Percentiles rank a stretch among this genome's conserved stretches.
Evolutionary conservation across 1,140 invertebrate genomes (phyloP).

Genomic region (Gerris buenoi): DNA sequence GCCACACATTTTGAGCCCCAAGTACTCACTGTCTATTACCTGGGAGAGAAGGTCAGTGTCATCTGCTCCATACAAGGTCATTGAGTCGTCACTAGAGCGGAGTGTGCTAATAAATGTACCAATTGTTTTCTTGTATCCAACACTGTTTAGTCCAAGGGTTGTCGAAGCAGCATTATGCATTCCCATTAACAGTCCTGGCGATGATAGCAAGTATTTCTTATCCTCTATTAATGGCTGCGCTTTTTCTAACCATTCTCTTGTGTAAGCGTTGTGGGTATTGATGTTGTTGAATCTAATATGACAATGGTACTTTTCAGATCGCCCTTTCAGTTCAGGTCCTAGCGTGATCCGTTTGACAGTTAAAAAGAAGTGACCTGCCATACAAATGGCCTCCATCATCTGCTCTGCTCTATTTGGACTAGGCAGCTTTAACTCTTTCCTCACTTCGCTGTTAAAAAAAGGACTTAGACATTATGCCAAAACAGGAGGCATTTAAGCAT

Average conservation of each 20-base stretch:
- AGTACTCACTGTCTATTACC: background rate
- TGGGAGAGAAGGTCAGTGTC: background rate
- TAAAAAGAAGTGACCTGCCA: background rate
- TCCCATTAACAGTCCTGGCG: constrained; percentile 4
- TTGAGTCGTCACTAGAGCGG: background rate
- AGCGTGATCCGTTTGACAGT: background rate
- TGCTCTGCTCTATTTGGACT: background rate
- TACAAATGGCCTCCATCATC: no score
- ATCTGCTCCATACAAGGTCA: background rate
- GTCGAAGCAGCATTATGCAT: constrained; percentile 1
- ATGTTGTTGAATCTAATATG: no score
- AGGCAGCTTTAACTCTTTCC: background rate
- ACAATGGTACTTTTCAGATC: background rate
- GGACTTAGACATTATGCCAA: background rate
- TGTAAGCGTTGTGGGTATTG: background rate
- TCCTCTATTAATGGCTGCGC: background rate
- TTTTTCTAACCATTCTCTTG: background rate
- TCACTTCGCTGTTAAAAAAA: background rate
- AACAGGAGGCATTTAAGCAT: background rate
- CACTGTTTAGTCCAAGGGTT: background rate
- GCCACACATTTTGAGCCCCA: background rate
- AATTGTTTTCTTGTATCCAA: background rate
- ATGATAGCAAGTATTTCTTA: background rate
- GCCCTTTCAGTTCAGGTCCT: background rate
- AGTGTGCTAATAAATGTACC: background rate